A percentile compares a stretch with the other conserved stretches of the same genome.
Evolutionary conservation across 2,888 invertebrate species (phyloP).

Genomic region (Beris chalybata): DNA sequence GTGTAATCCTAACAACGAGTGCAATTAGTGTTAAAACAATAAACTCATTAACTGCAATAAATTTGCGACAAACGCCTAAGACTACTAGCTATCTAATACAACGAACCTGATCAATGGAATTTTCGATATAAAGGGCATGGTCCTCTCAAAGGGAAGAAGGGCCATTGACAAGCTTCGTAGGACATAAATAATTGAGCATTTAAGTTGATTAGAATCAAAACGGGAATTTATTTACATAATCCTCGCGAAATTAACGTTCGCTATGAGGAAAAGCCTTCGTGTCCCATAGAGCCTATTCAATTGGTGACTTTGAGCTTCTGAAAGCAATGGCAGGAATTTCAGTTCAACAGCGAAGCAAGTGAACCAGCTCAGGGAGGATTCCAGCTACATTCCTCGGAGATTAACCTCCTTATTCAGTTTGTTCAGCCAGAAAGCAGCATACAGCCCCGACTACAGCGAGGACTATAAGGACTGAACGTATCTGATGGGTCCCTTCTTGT

Average conservation of each 20-base stretch:
- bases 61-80: no score
- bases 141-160: conserved; percentile 30
- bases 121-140: conserved; percentile 7
- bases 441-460: no score
- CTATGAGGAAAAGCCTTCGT: conserved; percentile 25
- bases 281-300: background rate
- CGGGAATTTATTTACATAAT: conserved; percentile 42
- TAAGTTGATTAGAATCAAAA: conserved; percentile 42
- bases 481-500: conserved; percentile 5
- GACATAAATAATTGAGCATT: conserved; percentile 42
- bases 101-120: background rate
- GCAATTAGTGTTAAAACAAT: background rate
- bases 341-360: conserved; percentile 13
- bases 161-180: conserved; percentile 16
- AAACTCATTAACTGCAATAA: no score
- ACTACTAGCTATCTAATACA: background rate
- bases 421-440: background rate
- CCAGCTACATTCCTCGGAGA: conserved; percentile 1
- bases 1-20: background rate
- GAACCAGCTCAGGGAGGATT: conserved; percentile 11
- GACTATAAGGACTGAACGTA: no score
- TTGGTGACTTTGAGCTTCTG: conserved; percentile 16
- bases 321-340: conserved; percentile 14
- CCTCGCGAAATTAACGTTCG: conserved; percentile 39
- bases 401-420: conserved; percentile 18